A percentile compares a stretch with the other conserved stretches of the same genome.
Conservation (phyloP, 2,888 invertebrate genomes). For the Meteorus cinctellus region DNA sequence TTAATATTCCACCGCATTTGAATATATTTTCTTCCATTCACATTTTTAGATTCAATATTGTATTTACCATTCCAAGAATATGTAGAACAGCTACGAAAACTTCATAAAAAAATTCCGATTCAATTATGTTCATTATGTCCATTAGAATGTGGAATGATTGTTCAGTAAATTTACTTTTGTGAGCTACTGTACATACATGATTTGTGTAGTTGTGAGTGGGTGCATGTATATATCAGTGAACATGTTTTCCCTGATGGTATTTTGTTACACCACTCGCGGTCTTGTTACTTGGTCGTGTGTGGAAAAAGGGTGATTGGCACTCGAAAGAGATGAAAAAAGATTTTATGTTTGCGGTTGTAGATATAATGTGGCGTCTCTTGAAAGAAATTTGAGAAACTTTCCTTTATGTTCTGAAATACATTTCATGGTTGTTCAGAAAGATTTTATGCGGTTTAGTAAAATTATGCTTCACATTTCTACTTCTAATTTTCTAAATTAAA, state of each 20-base stretch:
- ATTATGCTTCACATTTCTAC: not conserved
- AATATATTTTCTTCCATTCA: too few species aligned
- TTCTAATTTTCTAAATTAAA: not conserved
- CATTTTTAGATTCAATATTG: too few species aligned
- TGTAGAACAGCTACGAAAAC: too few species aligned
- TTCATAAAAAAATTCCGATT: too few species aligned
- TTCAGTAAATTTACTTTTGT: not conserved
- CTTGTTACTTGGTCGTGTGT: not conserved
- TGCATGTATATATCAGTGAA: not conserved
- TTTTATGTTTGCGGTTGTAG: slow-evolving; percentile 9
- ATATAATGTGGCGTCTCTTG: not conserved
- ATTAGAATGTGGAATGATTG: too few species aligned
- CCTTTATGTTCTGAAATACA: not conserved
- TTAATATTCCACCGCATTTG: too few species aligned
- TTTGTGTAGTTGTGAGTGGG: not conserved
- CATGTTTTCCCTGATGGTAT: slow-evolving; percentile 32
- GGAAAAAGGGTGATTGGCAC: slow-evolving; percentile 10
- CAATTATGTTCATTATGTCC: too few species aligned
- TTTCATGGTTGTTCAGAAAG: not conserved
- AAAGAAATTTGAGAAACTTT: slow-evolving; percentile 13
- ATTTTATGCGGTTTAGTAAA: not conserved
- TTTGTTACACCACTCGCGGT: slow-evolving; percentile 21
- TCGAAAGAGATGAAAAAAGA: not conserved
- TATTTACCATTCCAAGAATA: too few species aligned
- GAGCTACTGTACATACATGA: not conserved